Conservation (phyloP, 2,888 invertebrate species). For the Drosophila yooni region DNA sequence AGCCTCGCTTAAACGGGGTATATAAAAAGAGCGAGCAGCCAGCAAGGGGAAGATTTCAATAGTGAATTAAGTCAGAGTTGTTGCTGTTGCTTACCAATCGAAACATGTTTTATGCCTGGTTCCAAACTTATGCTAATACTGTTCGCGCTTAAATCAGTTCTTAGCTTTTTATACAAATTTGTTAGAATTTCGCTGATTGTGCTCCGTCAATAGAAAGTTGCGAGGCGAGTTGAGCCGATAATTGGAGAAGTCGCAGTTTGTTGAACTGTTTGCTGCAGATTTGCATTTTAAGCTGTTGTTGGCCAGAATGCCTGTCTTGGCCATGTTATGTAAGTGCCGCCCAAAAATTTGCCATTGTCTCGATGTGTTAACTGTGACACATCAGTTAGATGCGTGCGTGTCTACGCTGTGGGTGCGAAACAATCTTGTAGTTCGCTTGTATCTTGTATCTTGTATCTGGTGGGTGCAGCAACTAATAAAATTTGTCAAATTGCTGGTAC, state of each 20-base stretch:
- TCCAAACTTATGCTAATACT: slow-evolving; percentile 75
- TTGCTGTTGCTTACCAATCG: slow-evolving; percentile 58
- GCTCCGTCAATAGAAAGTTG: slow-evolving; percentile 75
- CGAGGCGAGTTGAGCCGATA: slow-evolving; percentile 34
- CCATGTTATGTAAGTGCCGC: slow-evolving; percentile 43
- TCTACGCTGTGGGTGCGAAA: slow-evolving; percentile 31
- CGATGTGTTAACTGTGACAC: slow-evolving; percentile 28
- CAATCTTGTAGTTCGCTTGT: slow-evolving; percentile 14
- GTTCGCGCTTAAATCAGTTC: slow-evolving; percentile 51
- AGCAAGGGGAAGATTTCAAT: neutral
- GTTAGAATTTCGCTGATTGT: slow-evolving; percentile 28
- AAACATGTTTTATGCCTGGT: slow-evolving; percentile 61
- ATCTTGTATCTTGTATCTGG: slow-evolving; percentile 1
- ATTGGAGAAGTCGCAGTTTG: slow-evolving; percentile 34
- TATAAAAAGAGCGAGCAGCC: neutral
- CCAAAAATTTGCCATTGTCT: slow-evolving; percentile 30
- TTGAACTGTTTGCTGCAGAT: slow-evolving; percentile 46
- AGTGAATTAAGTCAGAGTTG: neutral
- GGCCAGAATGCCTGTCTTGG: slow-evolving; percentile 1
- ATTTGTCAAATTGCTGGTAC: slow-evolving; percentile 73
- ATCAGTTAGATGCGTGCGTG: slow-evolving; percentile 12
- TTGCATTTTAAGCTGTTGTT: slow-evolving; percentile 50
- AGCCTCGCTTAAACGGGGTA: neutral
- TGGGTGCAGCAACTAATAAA: slow-evolving; percentile 74
- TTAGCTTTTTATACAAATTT: slow-evolving; percentile 63